Percentiles rank a stretch among this genome's conserved stretches.
Evolutionary conservation across 2,797 vertebrate genomes (phyloP).

Genomic region (Gastrophryne carolinensis): DNA sequence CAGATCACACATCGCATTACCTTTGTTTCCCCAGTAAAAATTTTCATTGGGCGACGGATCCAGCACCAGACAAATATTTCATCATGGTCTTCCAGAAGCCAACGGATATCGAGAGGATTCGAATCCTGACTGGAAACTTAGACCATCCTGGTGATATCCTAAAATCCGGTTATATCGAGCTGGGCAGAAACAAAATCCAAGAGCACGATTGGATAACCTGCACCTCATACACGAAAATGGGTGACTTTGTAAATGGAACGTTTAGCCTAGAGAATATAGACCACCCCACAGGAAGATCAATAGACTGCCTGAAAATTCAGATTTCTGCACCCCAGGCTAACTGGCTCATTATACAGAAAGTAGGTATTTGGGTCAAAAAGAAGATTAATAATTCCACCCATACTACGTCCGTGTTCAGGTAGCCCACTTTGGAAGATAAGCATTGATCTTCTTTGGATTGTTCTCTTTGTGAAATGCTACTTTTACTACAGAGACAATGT

Average conservation of each 20-base stretch:
- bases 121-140: neutral
- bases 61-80: neutral
- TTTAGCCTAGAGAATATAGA: neutral
- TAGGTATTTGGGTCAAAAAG: conserved; percentile 21
- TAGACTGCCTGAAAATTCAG: neutral
- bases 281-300: neutral
- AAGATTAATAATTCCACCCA: neutral
- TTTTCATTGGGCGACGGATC: neutral
- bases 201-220: accelerated
- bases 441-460: neutral
- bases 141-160: neutral
- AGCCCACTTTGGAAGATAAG: neutral
- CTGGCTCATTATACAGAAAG: conserved; percentile 32
- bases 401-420: neutral
- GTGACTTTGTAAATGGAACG: neutral
- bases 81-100: neutral
- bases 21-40: conserved; percentile 12
- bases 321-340: neutral
- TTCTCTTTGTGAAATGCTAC: neutral
- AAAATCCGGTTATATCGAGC: neutral
- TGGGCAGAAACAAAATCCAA: accelerated
- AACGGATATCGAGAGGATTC: neutral
- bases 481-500: neutral
- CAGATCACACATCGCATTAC: neutral
- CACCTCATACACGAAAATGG: neutral